Percentiles rank a stretch among this genome's conserved stretches.
phyloP scores from a whole-genome alignment of 1,140 invertebrate genomes.

The Sycobia sp. region DNA sequence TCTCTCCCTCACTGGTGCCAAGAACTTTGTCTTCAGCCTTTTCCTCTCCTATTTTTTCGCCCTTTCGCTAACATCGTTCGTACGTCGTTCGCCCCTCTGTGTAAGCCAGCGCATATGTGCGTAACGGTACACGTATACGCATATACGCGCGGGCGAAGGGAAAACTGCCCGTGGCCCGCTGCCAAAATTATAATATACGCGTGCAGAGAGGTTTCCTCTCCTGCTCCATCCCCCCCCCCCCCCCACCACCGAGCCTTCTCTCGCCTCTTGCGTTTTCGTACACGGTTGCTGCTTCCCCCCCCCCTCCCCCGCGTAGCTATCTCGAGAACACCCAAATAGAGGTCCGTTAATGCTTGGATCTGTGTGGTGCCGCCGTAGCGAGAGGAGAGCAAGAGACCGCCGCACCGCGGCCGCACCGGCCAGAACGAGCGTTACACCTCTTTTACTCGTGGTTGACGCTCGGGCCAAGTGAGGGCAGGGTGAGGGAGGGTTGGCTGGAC shows the following conservation, averaged over 20 bases:
- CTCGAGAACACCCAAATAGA: conserved; percentile 25
- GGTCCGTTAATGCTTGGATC: conserved; percentile 6
- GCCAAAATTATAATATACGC: conserved; percentile 29
- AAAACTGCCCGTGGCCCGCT: background rate
- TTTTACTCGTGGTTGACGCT: conserved; percentile 4
- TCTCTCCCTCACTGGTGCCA: background rate
- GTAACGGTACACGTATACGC: no score
- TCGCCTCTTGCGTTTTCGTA: background rate
- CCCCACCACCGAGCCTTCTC: background rate
- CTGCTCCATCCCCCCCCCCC: no score
- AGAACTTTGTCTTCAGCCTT: conserved; percentile 18
- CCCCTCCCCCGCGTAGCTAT: background rate
- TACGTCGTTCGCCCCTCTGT: no score
- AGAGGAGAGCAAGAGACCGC: conserved; percentile 4
- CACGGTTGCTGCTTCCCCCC: background rate
- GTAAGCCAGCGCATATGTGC: no score
- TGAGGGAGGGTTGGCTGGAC: no score
- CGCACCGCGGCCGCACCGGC: no score
- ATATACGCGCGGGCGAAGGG: background rate
- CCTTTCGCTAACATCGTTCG: conserved; percentile 1
- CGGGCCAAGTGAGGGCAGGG: no score
- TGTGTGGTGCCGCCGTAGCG: background rate
- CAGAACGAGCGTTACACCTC: conserved; percentile 14
- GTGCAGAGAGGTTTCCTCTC: conserved; percentile 4
- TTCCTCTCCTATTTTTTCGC: background rate